Conservation (phyloP, 1,140 invertebrate species). For the Lerema accius region DNA sequence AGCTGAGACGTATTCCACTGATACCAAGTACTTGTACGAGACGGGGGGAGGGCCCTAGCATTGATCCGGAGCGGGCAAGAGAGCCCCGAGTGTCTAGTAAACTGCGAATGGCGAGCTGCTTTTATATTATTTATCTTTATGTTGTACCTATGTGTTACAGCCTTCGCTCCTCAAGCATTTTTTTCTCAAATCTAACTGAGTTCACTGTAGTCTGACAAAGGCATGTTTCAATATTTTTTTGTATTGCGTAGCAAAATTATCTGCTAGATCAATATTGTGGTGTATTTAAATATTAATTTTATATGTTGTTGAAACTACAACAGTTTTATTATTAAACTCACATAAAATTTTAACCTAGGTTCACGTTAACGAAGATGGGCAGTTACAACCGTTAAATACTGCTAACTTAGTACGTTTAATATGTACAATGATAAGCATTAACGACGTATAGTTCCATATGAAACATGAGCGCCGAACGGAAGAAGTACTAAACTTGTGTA, state of each 20-base stretch:
- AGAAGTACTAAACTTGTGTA: constrained; percentile 46
- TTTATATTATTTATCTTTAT: no score
- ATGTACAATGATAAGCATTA: constrained; percentile 15
- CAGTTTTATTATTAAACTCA: no score
- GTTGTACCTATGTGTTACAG: background rate
- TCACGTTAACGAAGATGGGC: background rate
- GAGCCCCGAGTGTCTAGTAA: constrained; percentile 19
- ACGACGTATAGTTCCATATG: constrained; percentile 40
- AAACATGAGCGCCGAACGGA: constrained; percentile 54
- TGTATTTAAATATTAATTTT: no score
- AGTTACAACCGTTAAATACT: background rate
- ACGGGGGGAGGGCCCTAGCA: constrained; percentile 12
- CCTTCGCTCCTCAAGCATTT: background rate
- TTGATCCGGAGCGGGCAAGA: no score
- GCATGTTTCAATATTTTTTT: no score
- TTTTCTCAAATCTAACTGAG: background rate
- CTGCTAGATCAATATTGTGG: no score
- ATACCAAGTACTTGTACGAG: background rate
- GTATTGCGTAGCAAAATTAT: no score
- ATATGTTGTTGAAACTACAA: background rate
- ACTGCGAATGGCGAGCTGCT: no score
- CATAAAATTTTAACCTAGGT: no score
- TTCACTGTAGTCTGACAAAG: no score
- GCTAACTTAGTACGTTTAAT: background rate
- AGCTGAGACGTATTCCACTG: constrained; percentile 14